phyloP scores from a whole-genome alignment of 2,113 vertebrate genomes.

The Cheilinus undulatus region DNA sequence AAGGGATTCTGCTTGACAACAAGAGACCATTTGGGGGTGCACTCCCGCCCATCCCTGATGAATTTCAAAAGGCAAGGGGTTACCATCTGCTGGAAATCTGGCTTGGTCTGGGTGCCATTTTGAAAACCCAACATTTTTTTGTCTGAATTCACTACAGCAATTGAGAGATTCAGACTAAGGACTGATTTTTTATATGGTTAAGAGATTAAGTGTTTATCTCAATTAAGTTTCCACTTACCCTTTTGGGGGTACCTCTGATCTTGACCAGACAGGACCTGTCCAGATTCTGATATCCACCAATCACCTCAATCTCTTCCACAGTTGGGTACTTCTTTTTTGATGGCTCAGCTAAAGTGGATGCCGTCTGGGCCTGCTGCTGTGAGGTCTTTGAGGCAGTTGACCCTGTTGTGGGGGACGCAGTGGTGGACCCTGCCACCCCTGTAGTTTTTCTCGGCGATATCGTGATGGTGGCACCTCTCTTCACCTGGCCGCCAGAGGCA shows the following conservation, averaged over 20 bases:
- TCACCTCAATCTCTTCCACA: conserved; percentile 91
- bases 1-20: conserved; percentile 49
- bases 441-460: conserved; percentile 83
- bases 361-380: conserved; percentile 20
- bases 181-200: no score
- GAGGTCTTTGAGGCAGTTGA: background rate
- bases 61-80: background rate
- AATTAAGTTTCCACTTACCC: conserved; percentile 78
- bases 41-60: background rate
- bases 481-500: conserved; percentile 81
- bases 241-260: conserved; percentile 83
- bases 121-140: background rate
- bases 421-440: background rate
- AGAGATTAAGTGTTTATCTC: background rate
- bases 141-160: no score
- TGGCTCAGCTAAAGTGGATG: conserved; percentile 33
- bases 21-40: conserved; percentile 21
- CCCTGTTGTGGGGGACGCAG: conserved; percentile 11
- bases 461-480: conserved; percentile 91
- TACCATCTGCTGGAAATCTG: background rate
- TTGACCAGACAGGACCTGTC: conserved; percentile 89
- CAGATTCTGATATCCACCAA: conserved; percentile 90
- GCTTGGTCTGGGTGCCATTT: background rate
- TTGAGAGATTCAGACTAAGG: no score
- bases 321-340: conserved; percentile 89